Conservation (phyloP, 2,113 vertebrate species). For the Lynx canadensis region DNA sequence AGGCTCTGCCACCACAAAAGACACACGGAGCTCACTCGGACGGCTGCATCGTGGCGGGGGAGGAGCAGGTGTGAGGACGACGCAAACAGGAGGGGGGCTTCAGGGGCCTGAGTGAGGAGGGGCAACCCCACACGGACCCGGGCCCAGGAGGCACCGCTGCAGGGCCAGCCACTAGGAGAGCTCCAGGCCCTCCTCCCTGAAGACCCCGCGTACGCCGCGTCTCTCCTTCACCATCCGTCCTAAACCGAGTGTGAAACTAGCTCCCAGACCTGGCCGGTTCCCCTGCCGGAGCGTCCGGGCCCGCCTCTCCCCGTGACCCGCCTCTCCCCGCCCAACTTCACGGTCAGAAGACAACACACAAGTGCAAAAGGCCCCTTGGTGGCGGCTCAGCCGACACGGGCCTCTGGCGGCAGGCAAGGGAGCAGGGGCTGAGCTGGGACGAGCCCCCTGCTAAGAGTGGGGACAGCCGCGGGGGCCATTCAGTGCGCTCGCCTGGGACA, state of each 20-base stretch:
- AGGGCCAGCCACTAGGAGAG: fast-evolving
- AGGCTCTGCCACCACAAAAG: neutral
- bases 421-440: neutral
- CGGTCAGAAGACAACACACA: too few relatives aligned
- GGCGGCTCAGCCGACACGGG: fast-evolving
- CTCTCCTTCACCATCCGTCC: neutral
- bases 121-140: neutral
- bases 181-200: fast-evolving
- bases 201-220: fast-evolving
- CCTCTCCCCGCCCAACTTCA: fast-evolving
- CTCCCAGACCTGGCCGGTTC: neutral
- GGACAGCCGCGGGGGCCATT: fast-evolving
- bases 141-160: neutral
- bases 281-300: fast-evolving
- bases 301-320: fast-evolving
- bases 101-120: too few relatives aligned
- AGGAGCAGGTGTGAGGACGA: neutral
- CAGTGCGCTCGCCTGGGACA: fast-evolving
- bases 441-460: neutral
- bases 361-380: too few relatives aligned
- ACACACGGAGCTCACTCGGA: fast-evolving
- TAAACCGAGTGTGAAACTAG: neutral
- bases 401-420: too few relatives aligned
- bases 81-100: neutral
- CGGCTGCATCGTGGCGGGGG: fast-evolving